Evolutionary conservation across 1,140 invertebrate species (phyloP).

Genomic region (Lepidostoma basale): DNA sequence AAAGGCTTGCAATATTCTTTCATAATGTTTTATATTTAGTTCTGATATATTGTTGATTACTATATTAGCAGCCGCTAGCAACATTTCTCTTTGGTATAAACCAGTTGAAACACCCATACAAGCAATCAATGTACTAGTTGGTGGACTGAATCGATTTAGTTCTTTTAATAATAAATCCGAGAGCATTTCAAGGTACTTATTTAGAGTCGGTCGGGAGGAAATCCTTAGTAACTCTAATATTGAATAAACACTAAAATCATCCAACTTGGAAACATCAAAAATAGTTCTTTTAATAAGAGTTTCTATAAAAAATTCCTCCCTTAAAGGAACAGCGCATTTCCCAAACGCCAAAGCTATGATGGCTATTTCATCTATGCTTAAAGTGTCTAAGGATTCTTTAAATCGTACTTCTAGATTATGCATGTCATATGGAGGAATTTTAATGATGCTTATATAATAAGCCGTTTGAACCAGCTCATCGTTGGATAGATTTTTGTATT

Average conservation of each 20-base stretch:
- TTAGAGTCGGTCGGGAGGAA: too few species aligned
- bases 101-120: neutral
- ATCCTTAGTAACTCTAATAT: too few species aligned
- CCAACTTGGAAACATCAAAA: too few species aligned
- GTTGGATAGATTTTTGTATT: conserved; percentile 54
- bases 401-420: conserved; percentile 64
- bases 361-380: conserved; percentile 63
- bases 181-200: too few species aligned
- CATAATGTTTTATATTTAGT: neutral
- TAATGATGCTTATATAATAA: conserved; percentile 60
- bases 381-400: conserved; percentile 52
- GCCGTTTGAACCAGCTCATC: conserved; percentile 63
- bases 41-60: neutral
- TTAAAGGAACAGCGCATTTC: conserved; percentile 62
- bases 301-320: conserved; percentile 52
- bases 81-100: neutral
- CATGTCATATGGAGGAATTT: conserved; percentile 55
- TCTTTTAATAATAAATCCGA: too few species aligned
- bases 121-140: neutral
- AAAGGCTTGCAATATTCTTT: neutral
- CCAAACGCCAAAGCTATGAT: conserved; percentile 67
- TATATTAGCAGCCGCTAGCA: neutral
- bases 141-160: too few species aligned
- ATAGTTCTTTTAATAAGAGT: too few species aligned
- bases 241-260: too few species aligned